phyloP scores from a whole-genome alignment of 2,797 vertebrate species.

The Atherinosoma microstoma region DNA sequence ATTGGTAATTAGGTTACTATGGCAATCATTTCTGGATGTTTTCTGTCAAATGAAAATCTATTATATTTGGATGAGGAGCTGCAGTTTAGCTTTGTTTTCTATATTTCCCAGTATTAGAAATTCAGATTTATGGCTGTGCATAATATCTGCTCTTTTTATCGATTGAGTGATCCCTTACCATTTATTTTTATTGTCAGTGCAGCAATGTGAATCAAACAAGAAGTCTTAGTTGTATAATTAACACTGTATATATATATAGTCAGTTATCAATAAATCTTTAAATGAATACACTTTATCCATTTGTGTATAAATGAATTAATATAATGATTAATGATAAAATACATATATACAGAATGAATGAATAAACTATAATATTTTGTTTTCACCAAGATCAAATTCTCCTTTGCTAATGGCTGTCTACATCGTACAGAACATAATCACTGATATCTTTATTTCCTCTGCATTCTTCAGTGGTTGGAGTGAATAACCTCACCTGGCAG shows the following conservation, averaged over 20 bases:
- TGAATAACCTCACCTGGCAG: slow-evolving; percentile 95
- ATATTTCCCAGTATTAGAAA: slow-evolving; percentile 4
- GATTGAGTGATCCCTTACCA: background rate
- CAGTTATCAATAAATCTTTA: background rate
- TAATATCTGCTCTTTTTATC: background rate
- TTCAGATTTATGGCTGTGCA: background rate
- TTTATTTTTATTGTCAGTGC: slow-evolving; percentile 1
- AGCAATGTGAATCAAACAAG: slow-evolving; percentile 4
- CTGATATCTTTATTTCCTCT: slow-evolving; percentile 5
- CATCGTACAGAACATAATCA: background rate
- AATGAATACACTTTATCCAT: background rate
- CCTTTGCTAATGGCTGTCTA: background rate
- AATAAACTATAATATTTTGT: background rate
- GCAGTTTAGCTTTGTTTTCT: background rate
- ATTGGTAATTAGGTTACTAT: slow-evolving; percentile 33
- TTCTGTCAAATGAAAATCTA: slow-evolving; percentile 22
- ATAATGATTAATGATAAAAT: too few relatives aligned
- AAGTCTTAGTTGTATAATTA: slow-evolving; percentile 9
- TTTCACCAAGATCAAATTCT: background rate
- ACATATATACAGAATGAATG: background rate
- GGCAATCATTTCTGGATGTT: slow-evolving; percentile 21
- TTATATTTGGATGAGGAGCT: slow-evolving; percentile 1
- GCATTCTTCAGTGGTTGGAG: slow-evolving; percentile 86
- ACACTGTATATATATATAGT: background rate
- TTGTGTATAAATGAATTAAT: background rate